Evolutionary conservation across 2,888 invertebrate genomes (phyloP).

Genomic region (Gari tellinella): DNA sequence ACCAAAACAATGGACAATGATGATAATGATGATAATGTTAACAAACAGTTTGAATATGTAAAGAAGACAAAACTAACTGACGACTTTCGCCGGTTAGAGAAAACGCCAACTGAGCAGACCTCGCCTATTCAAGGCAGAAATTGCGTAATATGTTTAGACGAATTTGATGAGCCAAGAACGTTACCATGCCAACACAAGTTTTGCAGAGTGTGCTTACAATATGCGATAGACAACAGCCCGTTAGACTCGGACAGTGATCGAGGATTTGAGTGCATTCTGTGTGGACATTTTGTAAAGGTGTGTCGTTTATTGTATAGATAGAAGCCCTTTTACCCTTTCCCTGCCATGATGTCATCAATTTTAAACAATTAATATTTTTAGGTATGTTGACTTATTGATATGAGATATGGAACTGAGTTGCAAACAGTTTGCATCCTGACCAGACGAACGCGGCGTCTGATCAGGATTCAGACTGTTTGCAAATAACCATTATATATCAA

Average conservation of each 20-base stretch:
- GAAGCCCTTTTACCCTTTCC: too few species aligned
- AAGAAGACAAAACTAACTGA: conserved; percentile 36
- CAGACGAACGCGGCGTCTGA: too few species aligned
- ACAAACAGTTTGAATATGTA: conserved; percentile 16
- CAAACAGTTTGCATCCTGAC: too few species aligned
- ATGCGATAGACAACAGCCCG: conserved; percentile 22
- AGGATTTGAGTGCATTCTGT: conserved; percentile 40
- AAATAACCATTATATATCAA: too few species aligned
- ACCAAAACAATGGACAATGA: too few species aligned
- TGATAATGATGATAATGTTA: too few species aligned
- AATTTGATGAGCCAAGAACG: conserved; percentile 20
- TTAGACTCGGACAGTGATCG: conserved; percentile 23
- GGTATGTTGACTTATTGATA: too few species aligned
- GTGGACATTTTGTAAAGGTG: conserved; percentile 47
- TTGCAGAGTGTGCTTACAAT: conserved; percentile 38
- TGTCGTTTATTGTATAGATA: too few species aligned
- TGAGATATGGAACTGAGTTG: too few species aligned
- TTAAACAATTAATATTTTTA: too few species aligned
- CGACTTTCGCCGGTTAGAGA: conserved; percentile 31
- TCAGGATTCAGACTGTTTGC: too few species aligned
- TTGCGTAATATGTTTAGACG: conserved; percentile 38
- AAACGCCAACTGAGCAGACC: background rate
- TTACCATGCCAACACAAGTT: conserved; percentile 39
- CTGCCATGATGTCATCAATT: too few species aligned
- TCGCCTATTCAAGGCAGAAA: conserved; percentile 12